Evolutionary conservation across 2,797 vertebrate species (phyloP), one percentile per base, ranked within the genome.

Genomic region (Bucorvus abyssinicus): DNA sequence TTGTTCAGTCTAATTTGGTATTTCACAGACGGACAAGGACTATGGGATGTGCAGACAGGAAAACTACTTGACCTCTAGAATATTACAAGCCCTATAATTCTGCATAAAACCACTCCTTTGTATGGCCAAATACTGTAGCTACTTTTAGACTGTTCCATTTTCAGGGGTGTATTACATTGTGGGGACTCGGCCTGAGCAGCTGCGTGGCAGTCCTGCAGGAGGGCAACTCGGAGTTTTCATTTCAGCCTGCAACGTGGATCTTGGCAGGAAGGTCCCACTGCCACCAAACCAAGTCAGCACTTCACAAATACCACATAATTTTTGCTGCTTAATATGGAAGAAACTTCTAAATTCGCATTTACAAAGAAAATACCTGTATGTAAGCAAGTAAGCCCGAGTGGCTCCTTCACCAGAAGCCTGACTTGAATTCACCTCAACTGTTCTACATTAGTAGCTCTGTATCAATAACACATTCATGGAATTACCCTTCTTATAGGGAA

Each of bases 51-150:
- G 32, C 59, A 84, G 84, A 79, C 67, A 88, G 75, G 65, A 95
- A 94, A 95, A 75, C 20, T 83, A 38, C 69, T 90, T 50, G 84
- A 91, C 87, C 75, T 91, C 81, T 90, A 56, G 78, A 94, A 64
- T 81, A 93, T 63, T 64, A 57, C 68, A 73, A 84, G 73, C 79
- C 69, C 85, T 95, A 0, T 86, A 93, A 95, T 93, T 91, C 45
- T 29, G 55, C 59, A 73, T 50, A 32, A 59, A 93, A 91, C 4
- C 44, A 38, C 34, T 71, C 16, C 19, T 87, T 73, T n/a, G 57
- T 61, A 89, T 68, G 84, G 87, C 82, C 55, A 74, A 64, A 75
- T 7, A 1, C 59, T 19, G 68, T 1, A 73, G 84, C 78, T 87
- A 45, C 80, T 94, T 95, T 92, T 63, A 89, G 90, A 17, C 27